phyloP scores from a whole-genome alignment of 2,113 vertebrate genomes.

The Arvicanthis niloticus region DNA sequence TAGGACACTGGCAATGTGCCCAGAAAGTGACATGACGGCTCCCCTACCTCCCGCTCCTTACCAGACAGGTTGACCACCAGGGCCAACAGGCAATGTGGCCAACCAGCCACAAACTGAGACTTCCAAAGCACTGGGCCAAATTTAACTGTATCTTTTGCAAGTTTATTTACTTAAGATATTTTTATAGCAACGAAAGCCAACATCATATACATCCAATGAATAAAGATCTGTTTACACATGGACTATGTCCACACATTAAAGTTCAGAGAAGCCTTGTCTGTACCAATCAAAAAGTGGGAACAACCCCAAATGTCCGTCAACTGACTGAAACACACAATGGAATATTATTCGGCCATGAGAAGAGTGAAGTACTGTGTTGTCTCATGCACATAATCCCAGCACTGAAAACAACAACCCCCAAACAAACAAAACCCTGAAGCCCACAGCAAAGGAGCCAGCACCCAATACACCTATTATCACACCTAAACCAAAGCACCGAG shows the following conservation, averaged over 20 bases:
- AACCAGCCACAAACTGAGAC: neutral
- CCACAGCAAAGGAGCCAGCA: neutral
- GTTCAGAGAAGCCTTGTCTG: neutral
- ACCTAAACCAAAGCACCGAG: neutral
- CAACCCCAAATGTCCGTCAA: neutral
- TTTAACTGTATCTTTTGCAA: neutral
- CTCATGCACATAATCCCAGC: neutral
- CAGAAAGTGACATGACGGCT: no score
- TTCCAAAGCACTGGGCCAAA: neutral
- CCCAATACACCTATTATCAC: neutral
- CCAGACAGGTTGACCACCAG: neutral
- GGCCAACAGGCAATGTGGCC: neutral
- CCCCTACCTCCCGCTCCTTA: neutral
- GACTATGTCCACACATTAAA: neutral
- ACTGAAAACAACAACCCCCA: neutral
- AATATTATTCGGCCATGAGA: neutral
- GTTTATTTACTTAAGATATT: neutral
- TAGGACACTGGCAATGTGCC: neutral
- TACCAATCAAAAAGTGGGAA: neutral
- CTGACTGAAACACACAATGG: neutral
- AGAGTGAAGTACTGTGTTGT: neutral
- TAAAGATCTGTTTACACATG: neutral
- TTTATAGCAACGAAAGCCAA: neutral
- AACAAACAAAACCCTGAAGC: neutral
- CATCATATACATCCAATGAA: neutral